Evolutionary conservation across 2,888 invertebrate species (phyloP).

Genomic region (Melikaiella ostensackeni): DNA sequence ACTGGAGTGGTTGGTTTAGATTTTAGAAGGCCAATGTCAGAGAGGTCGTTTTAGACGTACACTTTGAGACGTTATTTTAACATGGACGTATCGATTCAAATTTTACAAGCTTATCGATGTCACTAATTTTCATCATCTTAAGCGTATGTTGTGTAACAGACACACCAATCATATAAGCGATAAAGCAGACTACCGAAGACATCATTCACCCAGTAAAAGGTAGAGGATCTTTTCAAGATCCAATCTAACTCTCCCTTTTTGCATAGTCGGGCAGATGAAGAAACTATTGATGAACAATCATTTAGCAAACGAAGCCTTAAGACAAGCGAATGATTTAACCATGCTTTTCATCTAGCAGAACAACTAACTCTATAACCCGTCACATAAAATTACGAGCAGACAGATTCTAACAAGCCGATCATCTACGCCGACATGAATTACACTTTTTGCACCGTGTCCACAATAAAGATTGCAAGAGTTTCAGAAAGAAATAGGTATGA

Average conservation of each 20-base stretch:
- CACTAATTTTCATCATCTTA: no score
- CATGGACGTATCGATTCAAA: no score
- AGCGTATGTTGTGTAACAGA: not conserved
- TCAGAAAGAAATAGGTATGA: constrained; percentile 22
- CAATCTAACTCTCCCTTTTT: not conserved
- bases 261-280: not conserved
- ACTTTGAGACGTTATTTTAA: no score
- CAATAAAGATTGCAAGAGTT: constrained; percentile 22
- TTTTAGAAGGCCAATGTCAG: no score
- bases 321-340: not conserved
- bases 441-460: constrained; percentile 25
- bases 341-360: not conserved
- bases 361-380: constrained; percentile 5
- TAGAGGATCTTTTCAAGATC: not conserved
- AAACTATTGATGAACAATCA: not conserved
- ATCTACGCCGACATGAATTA: not conserved
- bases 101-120: no score
- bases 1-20: no score
- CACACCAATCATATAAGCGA: not conserved
- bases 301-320: not conserved
- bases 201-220: not conserved
- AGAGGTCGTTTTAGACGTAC: no score
- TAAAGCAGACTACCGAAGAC: not conserved
- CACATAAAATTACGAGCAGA: not conserved
- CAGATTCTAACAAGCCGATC: constrained; percentile 18